Conservation (phyloP, 2,888 invertebrate genomes). For the Drosophila prolongata region DNA sequence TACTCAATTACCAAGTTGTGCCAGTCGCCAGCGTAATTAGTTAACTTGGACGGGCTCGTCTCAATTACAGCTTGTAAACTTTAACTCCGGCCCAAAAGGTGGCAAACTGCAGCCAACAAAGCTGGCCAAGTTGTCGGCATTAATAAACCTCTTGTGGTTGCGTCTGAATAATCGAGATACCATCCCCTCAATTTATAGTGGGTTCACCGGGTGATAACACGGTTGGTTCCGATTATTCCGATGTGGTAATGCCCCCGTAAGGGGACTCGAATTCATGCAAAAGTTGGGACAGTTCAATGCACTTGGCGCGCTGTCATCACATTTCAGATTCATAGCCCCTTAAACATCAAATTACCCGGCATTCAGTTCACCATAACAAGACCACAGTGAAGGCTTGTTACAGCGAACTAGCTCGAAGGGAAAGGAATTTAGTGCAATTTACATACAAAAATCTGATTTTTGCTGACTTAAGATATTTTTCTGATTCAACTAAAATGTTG, state of each 20-base stretch:
- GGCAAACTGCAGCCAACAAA: not conserved
- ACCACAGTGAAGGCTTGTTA: conserved; percentile 4
- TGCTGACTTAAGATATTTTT: no score
- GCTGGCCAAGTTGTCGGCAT: conserved; percentile 20
- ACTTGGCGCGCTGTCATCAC: conserved; percentile 57
- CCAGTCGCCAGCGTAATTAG: conserved; percentile 55
- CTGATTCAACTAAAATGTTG: no score
- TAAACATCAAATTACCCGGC: conserved; percentile 62
- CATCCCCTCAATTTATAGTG: conserved; percentile 3
- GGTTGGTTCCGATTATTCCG: conserved; percentile 16
- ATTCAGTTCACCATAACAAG: conserved; percentile 40
- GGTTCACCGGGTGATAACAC: conserved; percentile 26
- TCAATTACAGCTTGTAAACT: conserved; percentile 47
- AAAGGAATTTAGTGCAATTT: no score
- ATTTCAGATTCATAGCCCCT: conserved; percentile 48
- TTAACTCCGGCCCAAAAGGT: conserved; percentile 11
- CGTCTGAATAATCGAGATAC: conserved; percentile 18
- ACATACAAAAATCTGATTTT: no score
- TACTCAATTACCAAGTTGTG: conserved; percentile 42
- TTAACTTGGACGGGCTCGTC: conserved; percentile 35
- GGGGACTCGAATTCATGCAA: conserved; percentile 60
- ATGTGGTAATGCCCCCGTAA: conserved; percentile 43
- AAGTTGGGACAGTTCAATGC: conserved; percentile 62
- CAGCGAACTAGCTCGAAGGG: not conserved
- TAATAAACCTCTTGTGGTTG: conserved; percentile 23